These are phyloP conservation scores for Datnioides undecimradiatus DNA, from an alignment of 2,113 vertebrate genomes.

Conservation along the genomic window DNA sequence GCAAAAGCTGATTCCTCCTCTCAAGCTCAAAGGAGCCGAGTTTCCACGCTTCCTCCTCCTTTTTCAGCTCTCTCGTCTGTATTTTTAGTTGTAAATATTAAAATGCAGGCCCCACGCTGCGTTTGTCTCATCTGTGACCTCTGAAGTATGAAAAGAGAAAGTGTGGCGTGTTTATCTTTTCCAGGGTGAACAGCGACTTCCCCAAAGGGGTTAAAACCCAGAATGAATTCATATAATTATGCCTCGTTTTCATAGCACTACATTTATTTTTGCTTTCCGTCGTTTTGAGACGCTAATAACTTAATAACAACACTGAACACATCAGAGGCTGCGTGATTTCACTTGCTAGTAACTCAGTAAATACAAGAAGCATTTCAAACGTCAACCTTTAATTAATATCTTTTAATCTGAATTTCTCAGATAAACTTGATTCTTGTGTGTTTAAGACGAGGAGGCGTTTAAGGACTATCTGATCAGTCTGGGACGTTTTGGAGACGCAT, in stretches of 20 bases:
- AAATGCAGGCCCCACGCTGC: neutral
- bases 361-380: neutral
- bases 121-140: neutral
- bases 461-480: neutral
- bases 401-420: neutral
- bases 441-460: too few species aligned
- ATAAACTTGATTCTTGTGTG: too few species aligned
- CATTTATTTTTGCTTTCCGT: neutral
- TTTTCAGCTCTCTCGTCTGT: slow-evolving; percentile 19
- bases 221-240: neutral
- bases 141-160: neutral
- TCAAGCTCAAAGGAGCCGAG: neutral
- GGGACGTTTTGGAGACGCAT: neutral
- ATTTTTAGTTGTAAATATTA: slow-evolving; percentile 11
- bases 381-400: neutral
- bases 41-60: neutral
- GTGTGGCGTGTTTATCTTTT: neutral
- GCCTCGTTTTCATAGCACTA: too few species aligned
- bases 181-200: neutral
- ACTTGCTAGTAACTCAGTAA: too few species aligned
- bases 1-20: slow-evolving; percentile 3
- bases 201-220: neutral
- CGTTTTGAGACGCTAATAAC: neutral
- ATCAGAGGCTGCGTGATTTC: neutral
- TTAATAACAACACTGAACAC: too few species aligned